Evolutionary conservation across 2,113 vertebrate genomes (phyloP), one percentile per base, ranked within the genome.

Genomic region (Siniperca knerii): DNA sequence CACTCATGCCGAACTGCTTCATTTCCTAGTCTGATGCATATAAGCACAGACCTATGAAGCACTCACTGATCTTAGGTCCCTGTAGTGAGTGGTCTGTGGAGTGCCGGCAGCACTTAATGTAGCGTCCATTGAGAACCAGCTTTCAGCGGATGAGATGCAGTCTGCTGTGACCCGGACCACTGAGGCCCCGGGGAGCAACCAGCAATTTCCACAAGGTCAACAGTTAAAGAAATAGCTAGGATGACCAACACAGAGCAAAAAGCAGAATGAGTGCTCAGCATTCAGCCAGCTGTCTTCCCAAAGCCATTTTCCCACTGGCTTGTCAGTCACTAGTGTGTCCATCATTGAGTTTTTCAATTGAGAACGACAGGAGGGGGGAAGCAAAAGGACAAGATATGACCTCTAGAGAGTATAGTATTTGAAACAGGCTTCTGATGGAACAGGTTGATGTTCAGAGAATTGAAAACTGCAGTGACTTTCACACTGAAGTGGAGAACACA

Each of bases 141-240:
- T 84, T 87, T 82, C 80, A 83, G 61, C 42, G 25, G 87, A 90
- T 89, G 90, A 93, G 90, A 90, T 81, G 67, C 81, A 75, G 83
- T 77, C 86, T 82, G 84, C 87, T 89, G 86, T 90, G 92, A 90
- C 92, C 84, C 18, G 4, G 78, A 82, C 81, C 83, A 60, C 48
- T 61, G 33, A 74, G 74, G 80, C 90, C 88, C 89, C 66, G 1
- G 90, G 91, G 92, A 76, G 85, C 79, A 85, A 89, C 92, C 83
- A 57, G 89, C 91, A 93, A 94, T 94, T 94, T 95, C 81, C 78
- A 87, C 92, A 92, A 95, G 93, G 94, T 95, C 94, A 94, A 79
- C 83, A 86, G 85, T 92, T 87, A 92, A 88, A 92, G 87, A 93
- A 91, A 94, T 86, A 91, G 87, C 90, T 81, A 81, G 72, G 76